Base-by-base conservation (phyloP, 2,797 vertebrate genomes). In the Eleutherodactylus coqui region DNA sequence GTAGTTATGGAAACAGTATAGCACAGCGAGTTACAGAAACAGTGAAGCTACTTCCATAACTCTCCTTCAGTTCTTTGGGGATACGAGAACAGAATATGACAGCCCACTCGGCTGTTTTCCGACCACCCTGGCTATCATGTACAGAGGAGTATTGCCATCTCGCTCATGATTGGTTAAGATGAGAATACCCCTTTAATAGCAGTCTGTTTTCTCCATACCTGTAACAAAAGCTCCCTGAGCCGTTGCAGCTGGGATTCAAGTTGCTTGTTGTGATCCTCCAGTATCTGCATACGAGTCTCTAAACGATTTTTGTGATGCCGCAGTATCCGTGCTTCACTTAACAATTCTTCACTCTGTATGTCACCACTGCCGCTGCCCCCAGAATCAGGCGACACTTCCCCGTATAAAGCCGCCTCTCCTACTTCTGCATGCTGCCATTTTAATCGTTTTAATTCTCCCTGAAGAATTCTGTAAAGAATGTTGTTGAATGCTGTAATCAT, bases 261-360 rank as follows among this genome's bases (percentile, higher is more conserved):
- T 91, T 99, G 98, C 89, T 98, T 99, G 93, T 99, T 99, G 94
- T 99, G 98, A 89, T 99, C 98, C 90, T 99, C 98, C 86, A 99
- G 93, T 91, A 99, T 99, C 94, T 99, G 97, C 98, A 99, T 99
- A 7, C 98, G 96, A 0, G 98, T 99, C 92, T 99, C 98, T 89
- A 99, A 94, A 21, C 97, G 97, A 47, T 96, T 97, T 92, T 99
- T 99, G 94, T 99, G 98, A 88, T 99, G 98, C 51, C 98, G 94
- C 5, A 99, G 96, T 83, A 99, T 96, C 10, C 98, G 93, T 0
- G 98, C 98, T 85, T 99, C 98, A 0, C 97, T 97, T 90, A 99
- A 93, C 21, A 99, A 96, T 91, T 99, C 98, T 1, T 98, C 96
- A 0, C 97, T 97, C 49, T 90, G 93, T 1, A 94, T 82, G 43